Conservation (phyloP, 92 coral and sea anemone genomes). For the Scolanthus callimorphus region DNA sequence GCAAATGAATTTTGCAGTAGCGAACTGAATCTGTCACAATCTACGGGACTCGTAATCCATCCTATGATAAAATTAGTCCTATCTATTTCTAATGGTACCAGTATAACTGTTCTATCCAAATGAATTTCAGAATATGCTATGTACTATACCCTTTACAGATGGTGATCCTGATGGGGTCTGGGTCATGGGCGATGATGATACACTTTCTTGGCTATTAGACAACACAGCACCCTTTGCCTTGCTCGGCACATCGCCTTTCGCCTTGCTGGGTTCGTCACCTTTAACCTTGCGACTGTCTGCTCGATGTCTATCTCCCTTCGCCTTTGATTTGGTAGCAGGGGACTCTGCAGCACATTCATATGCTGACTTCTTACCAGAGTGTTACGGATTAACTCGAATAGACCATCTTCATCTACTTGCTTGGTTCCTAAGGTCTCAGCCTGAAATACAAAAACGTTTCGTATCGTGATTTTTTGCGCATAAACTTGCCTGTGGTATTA, state of each 20-base stretch:
- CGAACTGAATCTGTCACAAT: too few relatives aligned
- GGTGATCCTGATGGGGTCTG: constrained; percentile 59
- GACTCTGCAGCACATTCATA: constrained; percentile 28
- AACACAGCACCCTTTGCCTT: constrained; percentile 16
- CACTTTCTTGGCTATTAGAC: constrained; percentile 23
- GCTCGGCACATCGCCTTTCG: not conserved
- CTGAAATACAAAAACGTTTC: too few relatives aligned
- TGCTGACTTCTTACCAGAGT: constrained; percentile 58
- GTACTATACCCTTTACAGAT: constrained; percentile 48
- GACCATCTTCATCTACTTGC: constrained; percentile 78
- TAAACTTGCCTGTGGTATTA: too few relatives aligned
- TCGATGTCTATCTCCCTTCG: too few relatives aligned
- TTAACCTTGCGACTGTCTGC: constrained; percentile 11
- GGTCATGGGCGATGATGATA: constrained; percentile 38
- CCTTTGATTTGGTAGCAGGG: constrained; percentile 29
- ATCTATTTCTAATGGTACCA: too few relatives aligned
- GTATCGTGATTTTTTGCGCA: too few relatives aligned
- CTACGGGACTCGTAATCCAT: too few relatives aligned
- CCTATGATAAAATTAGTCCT: too few relatives aligned
- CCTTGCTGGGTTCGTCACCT: not conserved
- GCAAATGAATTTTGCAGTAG: too few relatives aligned
- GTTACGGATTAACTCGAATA: constrained; percentile 59
- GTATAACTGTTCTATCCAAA: too few relatives aligned
- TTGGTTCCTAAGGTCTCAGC: constrained; percentile 74
- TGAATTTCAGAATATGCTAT: too few relatives aligned